These are phyloP conservation scores for Neosilurus hyrtlii DNA, from an alignment of 2,797 vertebrate genomes.

Conservation along the genomic window DNA sequence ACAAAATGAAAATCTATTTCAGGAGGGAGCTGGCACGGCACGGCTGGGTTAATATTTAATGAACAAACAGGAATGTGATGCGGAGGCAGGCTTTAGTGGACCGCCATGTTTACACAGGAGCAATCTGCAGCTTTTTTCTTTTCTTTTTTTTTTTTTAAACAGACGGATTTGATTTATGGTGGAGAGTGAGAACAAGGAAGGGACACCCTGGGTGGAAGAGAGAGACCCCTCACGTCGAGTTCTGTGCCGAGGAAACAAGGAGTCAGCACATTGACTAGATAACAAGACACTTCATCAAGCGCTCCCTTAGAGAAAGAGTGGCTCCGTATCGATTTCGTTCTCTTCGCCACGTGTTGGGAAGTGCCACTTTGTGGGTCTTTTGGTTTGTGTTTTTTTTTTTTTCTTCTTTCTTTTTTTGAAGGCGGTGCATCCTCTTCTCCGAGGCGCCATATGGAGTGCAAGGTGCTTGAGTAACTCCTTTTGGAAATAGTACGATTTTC, in stretches of 20 bases:
- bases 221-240: slow-evolving; percentile 44
- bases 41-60: slow-evolving; percentile 66
- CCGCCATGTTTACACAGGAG: slow-evolving; percentile 52
- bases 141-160: background rate
- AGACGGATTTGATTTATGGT: slow-evolving; percentile 53
- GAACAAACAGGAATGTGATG: slow-evolving; percentile 60
- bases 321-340: slow-evolving; percentile 46
- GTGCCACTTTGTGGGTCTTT: background rate
- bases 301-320: slow-evolving; percentile 39
- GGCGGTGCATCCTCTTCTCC: slow-evolving; percentile 22
- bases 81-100: slow-evolving; percentile 40
- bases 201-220: background rate
- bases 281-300: slow-evolving; percentile 57
- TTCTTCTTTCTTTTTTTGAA: background rate
- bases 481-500: background rate
- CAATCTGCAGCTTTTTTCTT: slow-evolving; percentile 48
- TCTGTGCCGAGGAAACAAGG: slow-evolving; percentile 36
- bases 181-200: background rate
- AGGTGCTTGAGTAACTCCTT: slow-evolving; percentile 19
- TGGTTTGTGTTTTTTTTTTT: too few species aligned
- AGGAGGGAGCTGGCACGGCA: slow-evolving; percentile 53
- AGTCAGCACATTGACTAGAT: slow-evolving; percentile 54
- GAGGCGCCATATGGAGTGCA: slow-evolving; percentile 32
- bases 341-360: background rate
- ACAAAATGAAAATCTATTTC: slow-evolving; percentile 64